Evolutionary conservation across 2,888 invertebrate species (phyloP).

Genomic region (Falcaria lacertinaria): DNA sequence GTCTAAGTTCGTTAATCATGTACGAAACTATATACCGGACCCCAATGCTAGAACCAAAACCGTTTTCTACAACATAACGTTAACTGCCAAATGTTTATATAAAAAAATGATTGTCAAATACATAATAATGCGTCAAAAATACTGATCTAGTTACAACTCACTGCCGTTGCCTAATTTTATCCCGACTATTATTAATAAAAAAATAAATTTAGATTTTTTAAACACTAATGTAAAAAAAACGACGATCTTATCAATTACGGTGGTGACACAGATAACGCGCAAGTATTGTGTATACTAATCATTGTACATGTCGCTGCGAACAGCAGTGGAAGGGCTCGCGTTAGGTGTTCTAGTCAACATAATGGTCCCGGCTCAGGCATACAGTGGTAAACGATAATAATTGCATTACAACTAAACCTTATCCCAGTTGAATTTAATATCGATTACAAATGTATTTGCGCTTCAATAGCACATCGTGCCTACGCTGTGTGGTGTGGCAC

Average conservation of each 20-base stretch:
- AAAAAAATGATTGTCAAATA: not conserved
- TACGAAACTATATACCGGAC: slow-evolving; percentile 35
- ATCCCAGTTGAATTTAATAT: too few relatives aligned
- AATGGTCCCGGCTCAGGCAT: not conserved
- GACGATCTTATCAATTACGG: slow-evolving; percentile 1
- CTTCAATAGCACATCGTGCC: too few relatives aligned
- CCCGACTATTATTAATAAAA: slow-evolving; percentile 36
- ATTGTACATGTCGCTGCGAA: not conserved
- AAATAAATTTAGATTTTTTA: slow-evolving; percentile 45
- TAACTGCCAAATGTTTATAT: slow-evolving; percentile 1
- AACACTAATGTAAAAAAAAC: slow-evolving; percentile 25
- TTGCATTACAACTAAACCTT: too few relatives aligned
- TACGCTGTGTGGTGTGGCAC: too few relatives aligned
- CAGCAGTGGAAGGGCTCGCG: not conserved
- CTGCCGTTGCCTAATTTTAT: not conserved
- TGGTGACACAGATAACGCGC: not conserved
- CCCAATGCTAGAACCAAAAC: slow-evolving; percentile 26
- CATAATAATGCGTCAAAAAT: not conserved
- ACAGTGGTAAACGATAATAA: not conserved
- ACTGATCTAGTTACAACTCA: not conserved
- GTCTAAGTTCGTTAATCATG: slow-evolving; percentile 25
- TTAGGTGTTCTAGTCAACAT: not conserved
- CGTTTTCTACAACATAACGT: slow-evolving; percentile 13
- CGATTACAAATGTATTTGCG: too few relatives aligned
- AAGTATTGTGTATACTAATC: not conserved